These are phyloP conservation scores for Lutjanus argentimaculatus DNA, from an alignment of 2,797 vertebrate genomes.

Conservation along the genomic window DNA sequence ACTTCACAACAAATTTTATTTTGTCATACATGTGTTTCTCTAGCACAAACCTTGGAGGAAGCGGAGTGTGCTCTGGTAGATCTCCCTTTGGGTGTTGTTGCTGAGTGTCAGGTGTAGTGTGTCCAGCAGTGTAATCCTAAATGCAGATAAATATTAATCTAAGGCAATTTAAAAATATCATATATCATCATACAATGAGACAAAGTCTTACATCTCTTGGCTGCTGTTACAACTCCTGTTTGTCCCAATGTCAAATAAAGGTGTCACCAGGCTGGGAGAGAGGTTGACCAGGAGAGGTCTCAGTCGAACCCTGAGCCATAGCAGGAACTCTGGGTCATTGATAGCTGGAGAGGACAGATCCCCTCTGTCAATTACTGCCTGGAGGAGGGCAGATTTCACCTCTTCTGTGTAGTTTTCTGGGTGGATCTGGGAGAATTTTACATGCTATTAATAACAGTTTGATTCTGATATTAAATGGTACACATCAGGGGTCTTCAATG, in stretches of 20 bases:
- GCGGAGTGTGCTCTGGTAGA: constrained; percentile 61
- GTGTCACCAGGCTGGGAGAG: constrained; percentile 51
- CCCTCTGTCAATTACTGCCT: constrained; percentile 57
- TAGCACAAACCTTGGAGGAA: constrained; percentile 62
- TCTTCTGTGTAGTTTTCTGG: constrained; percentile 65
- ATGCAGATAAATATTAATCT: constrained; percentile 16
- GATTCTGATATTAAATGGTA: background rate
- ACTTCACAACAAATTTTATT: background rate
- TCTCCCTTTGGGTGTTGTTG: constrained; percentile 60
- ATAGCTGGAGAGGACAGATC: constrained; percentile 63
- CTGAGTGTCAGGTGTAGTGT: constrained; percentile 54
- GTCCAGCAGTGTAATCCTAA: constrained; percentile 69
- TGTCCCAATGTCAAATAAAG: constrained; percentile 55
- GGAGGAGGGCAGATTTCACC: constrained; percentile 74
- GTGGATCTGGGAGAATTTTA: constrained; percentile 44
- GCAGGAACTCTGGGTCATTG: constrained; percentile 64
- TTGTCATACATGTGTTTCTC: background rate
- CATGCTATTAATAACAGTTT: constrained; percentile 5
- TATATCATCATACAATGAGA: background rate
- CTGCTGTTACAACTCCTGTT: constrained; percentile 70
- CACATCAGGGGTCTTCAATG: too few relatives aligned
- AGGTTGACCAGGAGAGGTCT: constrained; percentile 69
- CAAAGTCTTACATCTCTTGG: constrained; percentile 73
- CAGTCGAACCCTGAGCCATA: constrained; percentile 75
- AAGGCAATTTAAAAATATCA: background rate